Evolutionary conservation across 2,797 vertebrate species (phyloP), one percentile per base, ranked within the genome.

Genomic region (Danio jaintianensis): DNA sequence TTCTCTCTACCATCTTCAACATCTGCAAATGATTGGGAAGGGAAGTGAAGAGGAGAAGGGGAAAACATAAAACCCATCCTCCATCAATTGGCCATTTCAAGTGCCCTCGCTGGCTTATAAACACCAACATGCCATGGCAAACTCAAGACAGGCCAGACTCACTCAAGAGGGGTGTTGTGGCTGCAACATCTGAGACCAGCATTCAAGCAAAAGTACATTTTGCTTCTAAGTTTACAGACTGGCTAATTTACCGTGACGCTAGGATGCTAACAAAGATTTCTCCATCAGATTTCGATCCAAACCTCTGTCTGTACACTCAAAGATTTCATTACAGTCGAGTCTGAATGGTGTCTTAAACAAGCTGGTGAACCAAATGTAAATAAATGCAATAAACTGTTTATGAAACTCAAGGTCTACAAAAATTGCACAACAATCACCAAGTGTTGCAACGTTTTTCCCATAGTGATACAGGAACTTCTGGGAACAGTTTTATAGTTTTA

Each of bases 11-110:
- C 79, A 58, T 86, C 13, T 50, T 52, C 84, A 84, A 90, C 90
- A 93, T 91, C 90, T 93, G 92, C 86, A 84, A 91, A 85, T 88
- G 85, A 87, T 91, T 89, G 78, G 52, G 29, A 29, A 29, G 29
- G 29, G 75, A 81, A 85, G 85, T 85, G 61, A 82, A 83, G 85
- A 85, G 88, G 87, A 89, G 87, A 78, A 82, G 73, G 82, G 80
- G 84, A 79, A 84, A 78, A 58, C 87, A 87, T 85, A 72, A 88
- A 87, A 87, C 77, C 86, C 71, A 5, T 69, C 43, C 83, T 85
- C 72, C 78, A 85, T 88, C 88, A 91, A 88, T 89, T 87, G 88
- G 68, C 80, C 82, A 83, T 89, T 90, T 89, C 81, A 87, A 87
- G 79, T 75, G 74, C 38, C 82, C 82, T 88, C 77, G 2, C 42